These are phyloP conservation scores for Microtus richardsoni DNA, from an alignment of 2,113 vertebrate genomes.

Conservation along the genomic window DNA sequence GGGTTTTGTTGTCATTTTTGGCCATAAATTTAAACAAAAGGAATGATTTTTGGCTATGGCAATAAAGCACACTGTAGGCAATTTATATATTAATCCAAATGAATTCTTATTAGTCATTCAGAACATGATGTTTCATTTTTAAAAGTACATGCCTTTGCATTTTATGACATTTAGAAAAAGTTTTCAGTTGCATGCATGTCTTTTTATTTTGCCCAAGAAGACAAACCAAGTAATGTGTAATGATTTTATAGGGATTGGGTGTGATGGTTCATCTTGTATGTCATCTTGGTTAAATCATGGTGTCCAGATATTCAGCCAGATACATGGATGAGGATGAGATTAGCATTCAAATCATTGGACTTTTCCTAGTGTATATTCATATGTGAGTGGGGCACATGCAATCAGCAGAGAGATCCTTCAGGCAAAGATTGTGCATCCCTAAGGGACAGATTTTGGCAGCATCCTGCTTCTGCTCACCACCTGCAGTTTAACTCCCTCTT, in stretches of 20 bases:
- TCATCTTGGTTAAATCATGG: neutral
- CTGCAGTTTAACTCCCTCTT: neutral
- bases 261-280: neutral
- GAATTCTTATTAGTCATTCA: neutral
- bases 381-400: neutral
- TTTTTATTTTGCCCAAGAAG: conserved; percentile 21
- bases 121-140: conserved; percentile 4
- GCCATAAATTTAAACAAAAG: conserved; percentile 35
- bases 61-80: neutral
- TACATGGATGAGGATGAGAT: neutral
- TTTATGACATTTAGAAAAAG: neutral
- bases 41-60: neutral
- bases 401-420: neutral
- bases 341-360: neutral
- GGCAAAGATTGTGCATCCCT: neutral
- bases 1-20: neutral
- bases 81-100: neutral
- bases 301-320: neutral
- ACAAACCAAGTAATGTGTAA: neutral
- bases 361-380: neutral
- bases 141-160: conserved; percentile 12
- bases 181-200: neutral
- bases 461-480: neutral
- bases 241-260: neutral
- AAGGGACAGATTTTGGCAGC: neutral